Conservation (phyloP, 2,888 invertebrate species). For the Caenorhabditis afra region DNA sequence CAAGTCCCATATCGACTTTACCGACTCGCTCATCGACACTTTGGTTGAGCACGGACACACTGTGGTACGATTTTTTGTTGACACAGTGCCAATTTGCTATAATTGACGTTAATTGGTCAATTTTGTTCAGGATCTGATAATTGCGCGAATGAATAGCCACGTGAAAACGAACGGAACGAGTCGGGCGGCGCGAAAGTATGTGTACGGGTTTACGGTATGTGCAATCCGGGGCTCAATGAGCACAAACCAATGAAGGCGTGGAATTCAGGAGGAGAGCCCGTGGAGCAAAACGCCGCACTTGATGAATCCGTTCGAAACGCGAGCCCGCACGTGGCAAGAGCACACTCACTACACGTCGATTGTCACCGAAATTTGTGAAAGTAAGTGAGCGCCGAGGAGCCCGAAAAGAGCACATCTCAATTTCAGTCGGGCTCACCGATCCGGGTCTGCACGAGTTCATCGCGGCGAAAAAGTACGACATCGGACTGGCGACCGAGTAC, state of each 20-base stretch:
- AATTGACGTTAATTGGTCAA: no score
- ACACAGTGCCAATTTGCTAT: no score
- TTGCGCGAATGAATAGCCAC: slow-evolving; percentile 56
- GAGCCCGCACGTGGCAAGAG: slow-evolving; percentile 19
- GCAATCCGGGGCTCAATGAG: no score
- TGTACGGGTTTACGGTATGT: slow-evolving; percentile 43
- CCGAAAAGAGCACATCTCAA: no score
- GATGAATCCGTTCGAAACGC: slow-evolving; percentile 46
- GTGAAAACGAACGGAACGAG: slow-evolving; percentile 50
- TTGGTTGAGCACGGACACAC: slow-evolving; percentile 66
- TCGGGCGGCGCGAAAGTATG: slow-evolving; percentile 24
- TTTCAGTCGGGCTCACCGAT: slow-evolving; percentile 54
- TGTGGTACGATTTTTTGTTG: slow-evolving; percentile 63
- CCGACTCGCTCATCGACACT: slow-evolving; percentile 60
- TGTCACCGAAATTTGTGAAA: slow-evolving; percentile 41
- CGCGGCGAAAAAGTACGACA: slow-evolving; percentile 47
- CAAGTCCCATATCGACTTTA: slow-evolving; percentile 68
- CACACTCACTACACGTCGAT: slow-evolving; percentile 29
- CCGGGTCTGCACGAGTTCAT: slow-evolving; percentile 39
- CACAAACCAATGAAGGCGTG: neutral
- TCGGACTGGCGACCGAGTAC: slow-evolving; percentile 57
- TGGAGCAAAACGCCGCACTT: slow-evolving; percentile 57
- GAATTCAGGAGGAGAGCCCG: slow-evolving; percentile 46
- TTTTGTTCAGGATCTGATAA: slow-evolving; percentile 62
- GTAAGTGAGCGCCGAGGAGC: slow-evolving; percentile 11